Evolutionary conservation across 2,113 vertebrate genomes (phyloP).

Genomic region (Dipodomys stephensi): DNA sequence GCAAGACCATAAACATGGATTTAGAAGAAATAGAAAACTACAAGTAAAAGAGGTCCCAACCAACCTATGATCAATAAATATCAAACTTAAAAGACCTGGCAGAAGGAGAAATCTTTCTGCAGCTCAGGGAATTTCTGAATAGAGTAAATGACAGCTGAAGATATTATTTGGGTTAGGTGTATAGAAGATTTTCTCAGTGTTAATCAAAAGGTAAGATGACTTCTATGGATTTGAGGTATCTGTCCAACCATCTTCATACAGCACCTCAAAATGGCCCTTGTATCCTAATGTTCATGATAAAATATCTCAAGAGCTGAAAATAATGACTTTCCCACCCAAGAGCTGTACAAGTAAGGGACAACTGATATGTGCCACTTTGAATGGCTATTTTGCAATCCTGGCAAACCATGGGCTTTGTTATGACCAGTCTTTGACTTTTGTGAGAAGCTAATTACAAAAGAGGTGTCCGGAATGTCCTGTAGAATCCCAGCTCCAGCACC

Average conservation of each 20-base stretch:
- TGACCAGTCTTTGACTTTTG: conserved; percentile 1
- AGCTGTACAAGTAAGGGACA: background rate
- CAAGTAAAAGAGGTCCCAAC: background rate
- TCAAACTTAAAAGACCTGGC: background rate
- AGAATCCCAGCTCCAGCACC: background rate
- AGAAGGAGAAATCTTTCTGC: background rate
- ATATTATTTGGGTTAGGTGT: background rate
- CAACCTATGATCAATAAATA: background rate
- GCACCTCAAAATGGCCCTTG: background rate
- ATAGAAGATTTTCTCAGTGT: background rate
- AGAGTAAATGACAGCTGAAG: conserved; percentile 36
- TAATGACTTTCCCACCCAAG: background rate
- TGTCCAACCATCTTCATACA: background rate
- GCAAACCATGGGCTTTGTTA: background rate
- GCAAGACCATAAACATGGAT: background rate
- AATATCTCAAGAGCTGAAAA: background rate
- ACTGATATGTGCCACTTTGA: background rate
- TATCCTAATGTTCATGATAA: background rate
- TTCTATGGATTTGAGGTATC: background rate
- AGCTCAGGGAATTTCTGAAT: background rate
- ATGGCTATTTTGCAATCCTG: conserved; percentile 37
- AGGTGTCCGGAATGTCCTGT: background rate
- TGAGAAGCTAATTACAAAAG: background rate
- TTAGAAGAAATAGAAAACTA: conserved; percentile 23
- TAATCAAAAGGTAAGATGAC: background rate